Evolutionary conservation across 2,888 invertebrate species (phyloP), one percentile per base, ranked within the genome.

Genomic region (Idaea aversata): DNA sequence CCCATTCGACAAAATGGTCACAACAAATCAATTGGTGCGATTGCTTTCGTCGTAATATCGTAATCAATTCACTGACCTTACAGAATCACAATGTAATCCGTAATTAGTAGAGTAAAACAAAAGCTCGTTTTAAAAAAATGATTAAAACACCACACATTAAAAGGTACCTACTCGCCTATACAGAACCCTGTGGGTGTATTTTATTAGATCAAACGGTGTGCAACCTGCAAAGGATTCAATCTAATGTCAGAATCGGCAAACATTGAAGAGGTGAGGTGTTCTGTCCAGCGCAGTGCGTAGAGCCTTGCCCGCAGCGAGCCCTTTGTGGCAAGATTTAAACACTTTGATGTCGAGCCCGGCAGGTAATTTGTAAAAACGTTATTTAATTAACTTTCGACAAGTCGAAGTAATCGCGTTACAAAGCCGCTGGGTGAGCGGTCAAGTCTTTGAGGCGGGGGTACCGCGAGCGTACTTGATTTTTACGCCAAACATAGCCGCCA

Each of bases 351-450:
- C 82, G 77, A 80, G 79, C 87, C 84, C 87, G 84, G 80, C 86
- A 90, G 90, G 88, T 92, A 89, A 91, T 92, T 92, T 87, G 86
- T 91, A 93, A 92, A 92, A 92, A 91, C 91, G 91, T 89, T 92
- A 92, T 92, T 93, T 93, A 93, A 93, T 93, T 92, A 92, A 92
- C 88, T 92, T 92, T 92, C 90, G 92, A 93, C 92, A 92, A 91
- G 90, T 92, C 87, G 77, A 86, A 82, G 89, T 92, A 91, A 92
- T 92, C 91, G 91, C 80, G 88, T 92, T 91, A 92, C 92, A 92
- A 92, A 93, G 91, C 90, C 86, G 84, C 83, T 77, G 84, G 85
- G 82, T 81, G 83, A 82, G 85, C 84, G 90, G 91, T 89, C 91
- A 89, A 88, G 88, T 88, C 90, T 90, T 90, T 90, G 91, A 87